phyloP scores from a whole-genome alignment of 1,140 invertebrate species.

The Drosophila busckii region DNA sequence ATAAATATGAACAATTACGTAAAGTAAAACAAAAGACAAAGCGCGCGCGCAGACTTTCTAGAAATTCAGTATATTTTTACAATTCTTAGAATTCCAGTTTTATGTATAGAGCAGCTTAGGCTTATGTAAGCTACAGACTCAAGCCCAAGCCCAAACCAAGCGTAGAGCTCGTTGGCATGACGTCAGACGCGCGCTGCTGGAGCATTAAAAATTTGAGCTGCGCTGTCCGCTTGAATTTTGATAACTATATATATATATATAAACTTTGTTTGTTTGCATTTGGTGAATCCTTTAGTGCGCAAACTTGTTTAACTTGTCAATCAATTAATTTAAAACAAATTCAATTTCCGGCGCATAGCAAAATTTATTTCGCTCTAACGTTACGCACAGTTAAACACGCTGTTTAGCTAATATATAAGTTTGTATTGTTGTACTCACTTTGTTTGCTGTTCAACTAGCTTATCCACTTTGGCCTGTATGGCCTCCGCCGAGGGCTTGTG shows the following conservation, averaged over 20 bases:
- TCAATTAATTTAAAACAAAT: slow-evolving; percentile 33
- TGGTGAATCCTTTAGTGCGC: no score
- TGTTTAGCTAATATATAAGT: slow-evolving; percentile 11
- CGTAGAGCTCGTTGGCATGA: slow-evolving; percentile 66
- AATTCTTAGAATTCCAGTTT: slow-evolving; percentile 20
- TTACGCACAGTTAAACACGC: slow-evolving; percentile 44
- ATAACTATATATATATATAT: no score
- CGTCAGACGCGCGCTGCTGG: slow-evolving; percentile 49
- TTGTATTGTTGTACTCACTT: slow-evolving; percentile 80
- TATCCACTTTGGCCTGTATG: slow-evolving; percentile 81
- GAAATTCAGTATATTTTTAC: slow-evolving; percentile 9
- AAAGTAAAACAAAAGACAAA: neutral
- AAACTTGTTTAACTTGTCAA: no score
- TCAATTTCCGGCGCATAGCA: slow-evolving; percentile 62
- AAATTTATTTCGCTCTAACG: slow-evolving; percentile 25
- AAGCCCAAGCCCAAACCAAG: slow-evolving; percentile 33
- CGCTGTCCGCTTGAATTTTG: no score
- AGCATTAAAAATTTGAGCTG: no score
- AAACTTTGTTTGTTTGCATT: no score
- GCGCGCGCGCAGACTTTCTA: neutral
- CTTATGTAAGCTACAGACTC: slow-evolving; percentile 31
- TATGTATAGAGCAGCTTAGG: slow-evolving; percentile 8
- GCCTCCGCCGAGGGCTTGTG: slow-evolving; percentile 80
- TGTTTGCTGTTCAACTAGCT: slow-evolving; percentile 80
- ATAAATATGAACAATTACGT: neutral